phyloP scores from a whole-genome alignment of 2,888 invertebrate genomes.

The Megastigmus dorsalis region DNA sequence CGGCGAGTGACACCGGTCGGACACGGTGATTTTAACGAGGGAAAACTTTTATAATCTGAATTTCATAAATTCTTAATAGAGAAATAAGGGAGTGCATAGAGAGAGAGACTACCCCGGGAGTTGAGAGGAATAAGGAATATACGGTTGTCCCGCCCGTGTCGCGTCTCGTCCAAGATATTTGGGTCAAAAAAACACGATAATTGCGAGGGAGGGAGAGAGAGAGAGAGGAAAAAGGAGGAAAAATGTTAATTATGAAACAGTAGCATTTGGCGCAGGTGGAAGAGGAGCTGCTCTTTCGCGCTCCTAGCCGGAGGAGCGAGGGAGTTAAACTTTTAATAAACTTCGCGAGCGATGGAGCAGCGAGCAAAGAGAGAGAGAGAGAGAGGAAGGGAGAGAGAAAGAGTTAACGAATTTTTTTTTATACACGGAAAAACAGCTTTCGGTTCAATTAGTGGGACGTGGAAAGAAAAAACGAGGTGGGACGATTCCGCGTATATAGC shows the following conservation, averaged over 20 bases:
- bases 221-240: not conserved
- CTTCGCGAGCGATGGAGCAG: not conserved
- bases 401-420: not conserved
- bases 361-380: not conserved
- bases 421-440: too few relatives aligned
- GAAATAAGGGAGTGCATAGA: not conserved
- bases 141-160: not conserved
- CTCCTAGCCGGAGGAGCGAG: not conserved
- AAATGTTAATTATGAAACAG: conserved; percentile 39
- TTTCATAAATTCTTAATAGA: conserved; percentile 47
- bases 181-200: conserved; percentile 23
- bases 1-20: too few relatives aligned
- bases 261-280: not conserved
- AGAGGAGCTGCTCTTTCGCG: too few relatives aligned
- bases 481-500: too few relatives aligned
- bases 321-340: conserved; percentile 33
- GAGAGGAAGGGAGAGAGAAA: not conserved
- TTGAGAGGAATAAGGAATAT: not conserved
- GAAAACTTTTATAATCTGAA: conserved; percentile 40
- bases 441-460: too few relatives aligned
- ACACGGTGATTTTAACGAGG: conserved; percentile 4
- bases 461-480: too few relatives aligned
- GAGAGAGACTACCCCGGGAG: not conserved
- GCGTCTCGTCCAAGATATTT: not conserved
- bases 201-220: too few relatives aligned